A percentile compares a stretch with the other conserved stretches of the same genome.
These are phyloP conservation scores for Drosophila hydei DNA, from an alignment of 1,140 invertebrate species.

Conservation along the genomic window DNA sequence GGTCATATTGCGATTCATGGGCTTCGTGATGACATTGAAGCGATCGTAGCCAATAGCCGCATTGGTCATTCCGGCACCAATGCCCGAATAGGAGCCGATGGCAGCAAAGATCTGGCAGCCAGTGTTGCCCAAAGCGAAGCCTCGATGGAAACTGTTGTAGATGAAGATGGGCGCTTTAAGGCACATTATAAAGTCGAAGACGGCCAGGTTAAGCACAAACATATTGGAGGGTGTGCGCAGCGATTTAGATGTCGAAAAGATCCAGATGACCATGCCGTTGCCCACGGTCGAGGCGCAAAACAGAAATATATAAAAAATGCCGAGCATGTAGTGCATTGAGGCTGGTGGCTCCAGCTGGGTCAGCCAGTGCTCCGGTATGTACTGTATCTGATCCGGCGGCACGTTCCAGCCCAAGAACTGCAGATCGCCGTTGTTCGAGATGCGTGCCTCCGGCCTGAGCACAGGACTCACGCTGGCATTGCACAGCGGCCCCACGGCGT, in stretches of 20 bases:
- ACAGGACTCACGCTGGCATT: conserved; percentile 67
- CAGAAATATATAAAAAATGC: conserved; percentile 91
- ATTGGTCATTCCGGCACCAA: conserved; percentile 92
- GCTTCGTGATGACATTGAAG: conserved; percentile 91
- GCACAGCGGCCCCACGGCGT: conserved; percentile 57
- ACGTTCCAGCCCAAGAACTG: conserved; percentile 91
- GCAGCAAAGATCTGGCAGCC: conserved; percentile 92
- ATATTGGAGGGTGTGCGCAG: conserved; percentile 95
- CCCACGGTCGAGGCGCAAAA: conserved; percentile 91
- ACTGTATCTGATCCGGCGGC: conserved; percentile 89
- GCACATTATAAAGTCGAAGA: conserved; percentile 95
- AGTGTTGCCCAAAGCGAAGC: conserved; percentile 89
- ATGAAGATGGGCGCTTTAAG: conserved; percentile 94
- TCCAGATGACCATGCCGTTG: conserved; percentile 95
- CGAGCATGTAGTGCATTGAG: conserved; percentile 92
- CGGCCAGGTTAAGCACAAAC: conserved; percentile 93
- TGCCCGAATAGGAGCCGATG: conserved; percentile 91
- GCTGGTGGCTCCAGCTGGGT: conserved; percentile 91
- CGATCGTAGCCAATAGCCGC: conserved; percentile 84
- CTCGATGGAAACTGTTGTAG: conserved; percentile 92
- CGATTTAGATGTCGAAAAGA: conserved; percentile 91
- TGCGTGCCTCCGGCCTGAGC: conserved; percentile 59
- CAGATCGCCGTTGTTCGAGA: conserved; percentile 58
- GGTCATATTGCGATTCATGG: conserved; percentile 91
- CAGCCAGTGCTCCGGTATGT: conserved; percentile 93